phyloP scores from a whole-genome alignment of 2,888 invertebrate species.

The Tridacna crocea region DNA sequence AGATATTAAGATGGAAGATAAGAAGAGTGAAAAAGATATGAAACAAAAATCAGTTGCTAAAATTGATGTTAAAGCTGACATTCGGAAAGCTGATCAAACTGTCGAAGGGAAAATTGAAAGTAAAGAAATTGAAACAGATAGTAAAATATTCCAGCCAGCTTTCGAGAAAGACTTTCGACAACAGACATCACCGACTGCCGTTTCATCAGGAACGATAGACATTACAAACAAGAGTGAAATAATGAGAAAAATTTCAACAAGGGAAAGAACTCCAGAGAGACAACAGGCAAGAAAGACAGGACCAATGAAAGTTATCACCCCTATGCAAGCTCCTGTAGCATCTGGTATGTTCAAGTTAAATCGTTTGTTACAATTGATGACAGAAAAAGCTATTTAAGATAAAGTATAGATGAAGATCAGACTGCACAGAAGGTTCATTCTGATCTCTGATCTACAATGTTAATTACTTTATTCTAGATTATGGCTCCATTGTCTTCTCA shows the following conservation, averaged over 20 bases:
- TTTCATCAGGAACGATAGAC: slow-evolving; percentile 46
- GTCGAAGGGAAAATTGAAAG: neutral
- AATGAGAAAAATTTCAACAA: slow-evolving; percentile 54
- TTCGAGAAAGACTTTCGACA: slow-evolving; percentile 32
- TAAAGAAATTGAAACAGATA: neutral
- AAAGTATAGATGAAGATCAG: too few species aligned
- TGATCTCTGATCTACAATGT: too few species aligned
- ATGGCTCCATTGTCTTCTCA: too few species aligned
- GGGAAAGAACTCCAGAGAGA: slow-evolving; percentile 59
- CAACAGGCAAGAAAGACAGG: slow-evolving; percentile 43
- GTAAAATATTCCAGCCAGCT: slow-evolving; percentile 8
- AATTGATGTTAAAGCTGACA: neutral
- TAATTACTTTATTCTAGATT: too few species aligned
- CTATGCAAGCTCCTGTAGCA: slow-evolving; percentile 16
- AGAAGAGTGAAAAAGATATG: too few species aligned
- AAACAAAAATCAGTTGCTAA: neutral
- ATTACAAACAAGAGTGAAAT: slow-evolving; percentile 58
- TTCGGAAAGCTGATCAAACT: neutral
- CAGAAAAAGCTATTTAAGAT: too few species aligned
- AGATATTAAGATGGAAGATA: too few species aligned
- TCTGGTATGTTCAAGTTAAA: slow-evolving; percentile 15
- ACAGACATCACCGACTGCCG: neutral
- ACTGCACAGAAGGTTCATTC: too few species aligned
- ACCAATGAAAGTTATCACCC: slow-evolving; percentile 58
- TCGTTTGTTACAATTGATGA: too few species aligned